These are phyloP conservation scores for Xestobium rufovillosum DNA, from an alignment of 2,888 invertebrate species.

Conservation along the genomic window DNA sequence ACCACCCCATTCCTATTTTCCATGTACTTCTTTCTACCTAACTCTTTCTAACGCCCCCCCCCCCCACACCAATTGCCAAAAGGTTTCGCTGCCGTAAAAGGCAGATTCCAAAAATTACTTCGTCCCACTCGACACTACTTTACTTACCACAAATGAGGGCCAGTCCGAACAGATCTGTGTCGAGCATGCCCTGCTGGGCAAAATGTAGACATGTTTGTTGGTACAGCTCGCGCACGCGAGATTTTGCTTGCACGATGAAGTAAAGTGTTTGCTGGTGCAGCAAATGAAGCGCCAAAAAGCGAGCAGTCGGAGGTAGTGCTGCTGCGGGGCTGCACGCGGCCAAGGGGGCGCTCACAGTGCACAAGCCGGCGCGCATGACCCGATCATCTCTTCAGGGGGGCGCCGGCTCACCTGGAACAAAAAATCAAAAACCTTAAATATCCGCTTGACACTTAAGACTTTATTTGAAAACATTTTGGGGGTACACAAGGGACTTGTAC, in stretches of 20 bases:
- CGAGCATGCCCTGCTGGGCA: conserved; percentile 73
- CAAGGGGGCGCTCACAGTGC: conserved; percentile 75
- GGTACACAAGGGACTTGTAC: conserved; percentile 2
- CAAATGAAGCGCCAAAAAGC: conserved; percentile 58
- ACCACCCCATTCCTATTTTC: too few species aligned
- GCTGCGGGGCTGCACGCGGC: conserved; percentile 65
- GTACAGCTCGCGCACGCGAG: conserved; percentile 76
- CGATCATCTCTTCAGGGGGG: conserved; percentile 46
- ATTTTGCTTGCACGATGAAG: conserved; percentile 66
- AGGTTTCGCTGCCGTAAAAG: too few species aligned
- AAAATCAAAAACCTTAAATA: too few species aligned
- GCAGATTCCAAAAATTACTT: too few species aligned
- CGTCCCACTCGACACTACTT: conserved; percentile 3
- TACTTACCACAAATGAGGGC: conserved; percentile 75
- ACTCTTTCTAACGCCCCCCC: not conserved
- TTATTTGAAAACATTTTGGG: conserved; percentile 5
- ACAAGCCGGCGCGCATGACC: conserved; percentile 57
- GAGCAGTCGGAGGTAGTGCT: conserved; percentile 54
- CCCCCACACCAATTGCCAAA: not conserved
- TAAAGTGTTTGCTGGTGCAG: conserved; percentile 53
- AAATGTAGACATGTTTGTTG: conserved; percentile 73
- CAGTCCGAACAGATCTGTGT: conserved; percentile 79
- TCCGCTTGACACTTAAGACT: not conserved
- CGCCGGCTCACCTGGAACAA: conserved; percentile 34
- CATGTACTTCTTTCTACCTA: too few species aligned